Conservation (phyloP, 1,140 invertebrate species). For the Matsumurasca onukii region DNA sequence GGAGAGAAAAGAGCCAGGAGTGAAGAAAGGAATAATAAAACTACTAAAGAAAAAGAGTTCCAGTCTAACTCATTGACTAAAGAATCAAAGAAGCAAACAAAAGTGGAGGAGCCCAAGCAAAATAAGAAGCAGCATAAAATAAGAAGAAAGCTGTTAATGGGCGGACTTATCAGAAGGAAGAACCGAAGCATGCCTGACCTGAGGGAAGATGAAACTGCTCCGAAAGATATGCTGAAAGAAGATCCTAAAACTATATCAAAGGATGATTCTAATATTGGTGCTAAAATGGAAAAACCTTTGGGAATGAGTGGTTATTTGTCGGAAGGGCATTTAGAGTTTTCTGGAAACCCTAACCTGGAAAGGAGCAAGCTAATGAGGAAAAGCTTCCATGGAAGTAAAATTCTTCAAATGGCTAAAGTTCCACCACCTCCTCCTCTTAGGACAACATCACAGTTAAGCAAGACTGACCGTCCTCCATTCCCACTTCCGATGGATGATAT, state of each 20-base stretch:
- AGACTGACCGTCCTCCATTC: slow-evolving; percentile 53
- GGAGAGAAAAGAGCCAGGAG: slow-evolving; percentile 79
- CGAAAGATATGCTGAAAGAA: slow-evolving; percentile 42
- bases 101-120: slow-evolving; percentile 67
- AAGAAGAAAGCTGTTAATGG: slow-evolving; percentile 82
- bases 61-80: slow-evolving; percentile 42
- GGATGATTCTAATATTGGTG: slow-evolving; percentile 70
- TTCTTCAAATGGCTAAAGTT: slow-evolving; percentile 76
- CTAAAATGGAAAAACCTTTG: slow-evolving; percentile 60
- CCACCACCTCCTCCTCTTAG: slow-evolving; percentile 82
- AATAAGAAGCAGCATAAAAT: slow-evolving; percentile 91
- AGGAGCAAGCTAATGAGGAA: slow-evolving; percentile 86
- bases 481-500: slow-evolving; percentile 48
- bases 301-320: slow-evolving; percentile 79
- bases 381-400: slow-evolving; percentile 76
- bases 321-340: slow-evolving; percentile 80
- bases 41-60: slow-evolving; percentile 41
- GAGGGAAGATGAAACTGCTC: slow-evolving; percentile 58
- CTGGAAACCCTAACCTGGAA: slow-evolving; percentile 79
- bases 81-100: slow-evolving; percentile 50
- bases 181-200: slow-evolving; percentile 91
- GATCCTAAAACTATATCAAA: slow-evolving; percentile 45
- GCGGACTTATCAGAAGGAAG: slow-evolving; percentile 82
- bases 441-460: slow-evolving; percentile 77
- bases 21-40: slow-evolving; percentile 74